Evolutionary conservation across 2,113 vertebrate species (phyloP).

Genomic region (Forbesichthys papilliferus): DNA sequence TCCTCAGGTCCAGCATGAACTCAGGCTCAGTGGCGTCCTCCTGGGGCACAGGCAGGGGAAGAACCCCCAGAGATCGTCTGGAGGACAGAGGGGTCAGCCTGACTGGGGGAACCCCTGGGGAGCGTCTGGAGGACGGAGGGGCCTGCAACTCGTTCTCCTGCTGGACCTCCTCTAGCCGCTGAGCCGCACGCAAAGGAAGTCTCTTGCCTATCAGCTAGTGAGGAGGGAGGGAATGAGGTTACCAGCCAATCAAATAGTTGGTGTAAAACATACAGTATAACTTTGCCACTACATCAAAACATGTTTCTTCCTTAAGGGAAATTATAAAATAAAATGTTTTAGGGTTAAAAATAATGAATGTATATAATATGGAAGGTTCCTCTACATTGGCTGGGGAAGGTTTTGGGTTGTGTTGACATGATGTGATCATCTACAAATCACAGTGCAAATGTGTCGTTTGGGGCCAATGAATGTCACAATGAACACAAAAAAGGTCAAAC

Average conservation of each 20-base stretch:
- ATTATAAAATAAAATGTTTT: no score
- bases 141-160: conserved; percentile 60
- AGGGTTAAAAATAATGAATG: no score
- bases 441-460: no score
- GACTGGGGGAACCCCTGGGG: conserved; percentile 25
- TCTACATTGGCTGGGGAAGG: no score
- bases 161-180: conserved; percentile 51
- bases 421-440: no score
- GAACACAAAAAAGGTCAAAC: no score
- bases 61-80: conserved; percentile 40
- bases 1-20: conserved; percentile 83
- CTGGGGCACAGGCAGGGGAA: conserved; percentile 10
- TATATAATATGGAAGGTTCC: no score
- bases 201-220: conserved; percentile 63
- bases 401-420: no score
- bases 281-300: no score
- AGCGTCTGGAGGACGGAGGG: conserved; percentile 16
- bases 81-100: conserved; percentile 37
- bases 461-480: no score
- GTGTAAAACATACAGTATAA: no score
- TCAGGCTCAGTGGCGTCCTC: conserved; percentile 62
- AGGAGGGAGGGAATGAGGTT: conserved; percentile 4
- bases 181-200: not conserved
- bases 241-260: conserved; percentile 6
- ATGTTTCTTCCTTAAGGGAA: no score